Evolutionary conservation across 2,113 vertebrate genomes (phyloP).

Genomic region (Oryzias curvinotus): DNA sequence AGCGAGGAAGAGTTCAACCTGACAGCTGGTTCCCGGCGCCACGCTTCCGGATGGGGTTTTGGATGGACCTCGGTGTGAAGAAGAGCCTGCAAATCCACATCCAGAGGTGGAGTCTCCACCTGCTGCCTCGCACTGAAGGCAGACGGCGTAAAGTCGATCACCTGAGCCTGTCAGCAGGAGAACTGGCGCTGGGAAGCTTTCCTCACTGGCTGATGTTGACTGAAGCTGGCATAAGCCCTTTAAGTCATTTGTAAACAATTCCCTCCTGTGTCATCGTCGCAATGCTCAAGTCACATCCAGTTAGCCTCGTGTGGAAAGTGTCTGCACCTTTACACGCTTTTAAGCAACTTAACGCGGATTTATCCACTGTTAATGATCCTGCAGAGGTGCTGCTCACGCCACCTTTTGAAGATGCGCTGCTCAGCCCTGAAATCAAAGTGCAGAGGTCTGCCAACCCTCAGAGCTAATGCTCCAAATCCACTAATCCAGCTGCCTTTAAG

Average conservation of each 20-base stretch:
- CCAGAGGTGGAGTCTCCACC: constrained; percentile 6
- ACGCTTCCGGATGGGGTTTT: constrained; percentile 4
- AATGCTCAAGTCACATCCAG: constrained; percentile 36
- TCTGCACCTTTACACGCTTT: constrained; percentile 62
- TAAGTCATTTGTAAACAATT: constrained; percentile 62
- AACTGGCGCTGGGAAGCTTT: constrained; percentile 21
- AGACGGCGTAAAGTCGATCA: constrained; percentile 6
- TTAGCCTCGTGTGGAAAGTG: constrained; percentile 43
- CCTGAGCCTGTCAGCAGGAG: background rate
- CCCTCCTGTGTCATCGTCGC: constrained; percentile 44
- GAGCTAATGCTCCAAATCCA: constrained; percentile 77
- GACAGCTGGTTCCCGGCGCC: constrained; percentile 20
- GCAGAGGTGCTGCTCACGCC: constrained; percentile 61
- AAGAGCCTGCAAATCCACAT: constrained; percentile 1
- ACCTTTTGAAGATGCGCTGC: constrained; percentile 70
- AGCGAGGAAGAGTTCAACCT: constrained; percentile 40
- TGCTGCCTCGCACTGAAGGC: too few species aligned
- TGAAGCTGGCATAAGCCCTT: constrained; percentile 54
- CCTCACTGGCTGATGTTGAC: constrained; percentile 44
- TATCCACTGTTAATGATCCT: constrained; percentile 66
- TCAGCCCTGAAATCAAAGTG: constrained; percentile 65
- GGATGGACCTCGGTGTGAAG: constrained; percentile 1
- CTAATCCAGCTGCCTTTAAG: constrained; percentile 78
- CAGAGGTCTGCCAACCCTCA: constrained; percentile 75
- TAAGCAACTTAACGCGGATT: constrained; percentile 68